These are phyloP conservation scores for Cabera pusaria DNA, from an alignment of 2,888 invertebrate genomes.

Conservation along the genomic window DNA sequence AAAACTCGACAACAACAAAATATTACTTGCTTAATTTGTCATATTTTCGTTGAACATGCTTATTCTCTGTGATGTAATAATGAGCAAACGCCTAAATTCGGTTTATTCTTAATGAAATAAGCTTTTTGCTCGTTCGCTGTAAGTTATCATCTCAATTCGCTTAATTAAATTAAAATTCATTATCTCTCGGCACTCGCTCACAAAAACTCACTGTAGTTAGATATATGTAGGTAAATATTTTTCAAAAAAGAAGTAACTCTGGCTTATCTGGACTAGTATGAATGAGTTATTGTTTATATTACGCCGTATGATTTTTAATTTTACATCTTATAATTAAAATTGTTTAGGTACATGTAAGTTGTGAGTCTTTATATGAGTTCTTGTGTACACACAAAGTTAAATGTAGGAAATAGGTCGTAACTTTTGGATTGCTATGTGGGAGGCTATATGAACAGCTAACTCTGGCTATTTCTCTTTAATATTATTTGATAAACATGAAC, in stretches of 20 bases:
- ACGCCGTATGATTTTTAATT: constrained; percentile 24
- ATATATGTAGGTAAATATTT: constrained; percentile 18
- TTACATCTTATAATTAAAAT: constrained; percentile 17
- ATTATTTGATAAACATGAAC: no score
- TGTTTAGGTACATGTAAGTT: no score
- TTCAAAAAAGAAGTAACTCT: constrained; percentile 29
- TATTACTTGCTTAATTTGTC: no score
- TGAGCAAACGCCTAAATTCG: background rate
- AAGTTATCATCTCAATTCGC: constrained; percentile 20
- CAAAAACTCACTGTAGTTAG: no score
- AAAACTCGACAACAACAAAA: no score
- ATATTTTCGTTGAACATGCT: no score
- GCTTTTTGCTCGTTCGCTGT: constrained; percentile 20
- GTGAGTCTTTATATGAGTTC: no score
- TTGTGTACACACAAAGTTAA: no score
- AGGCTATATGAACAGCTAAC: no score
- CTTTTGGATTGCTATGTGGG: no score
- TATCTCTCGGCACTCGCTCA: constrained; percentile 9
- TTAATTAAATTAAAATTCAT: constrained; percentile 18
- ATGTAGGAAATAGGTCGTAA: no score
- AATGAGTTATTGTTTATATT: constrained; percentile 31
- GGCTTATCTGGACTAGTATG: constrained; percentile 27
- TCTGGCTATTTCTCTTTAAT: no score
- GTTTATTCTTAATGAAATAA: constrained; percentile 2
- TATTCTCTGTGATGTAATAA: background rate